Conservation (phyloP, 2,888 invertebrate species). For the Vanessa cardui region DNA sequence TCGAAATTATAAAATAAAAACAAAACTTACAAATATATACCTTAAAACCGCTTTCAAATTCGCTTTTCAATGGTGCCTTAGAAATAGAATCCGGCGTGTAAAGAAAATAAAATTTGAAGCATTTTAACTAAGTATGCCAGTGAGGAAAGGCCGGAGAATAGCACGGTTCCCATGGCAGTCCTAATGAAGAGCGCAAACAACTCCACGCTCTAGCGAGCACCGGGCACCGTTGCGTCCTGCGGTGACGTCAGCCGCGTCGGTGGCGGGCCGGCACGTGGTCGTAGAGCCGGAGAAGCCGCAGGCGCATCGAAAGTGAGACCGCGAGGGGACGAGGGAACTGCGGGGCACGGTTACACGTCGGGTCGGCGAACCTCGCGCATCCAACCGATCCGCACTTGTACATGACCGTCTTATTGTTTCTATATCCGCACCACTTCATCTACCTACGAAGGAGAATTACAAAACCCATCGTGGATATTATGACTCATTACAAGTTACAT, state of each 20-base stretch:
- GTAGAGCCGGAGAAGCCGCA: constrained; percentile 72
- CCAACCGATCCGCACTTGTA: constrained; percentile 78
- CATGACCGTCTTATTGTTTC: constrained; percentile 76
- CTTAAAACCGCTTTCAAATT: background rate
- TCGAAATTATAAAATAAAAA: too few species aligned
- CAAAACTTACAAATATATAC: too few species aligned
- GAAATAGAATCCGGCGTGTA: background rate
- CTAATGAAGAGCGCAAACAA: constrained; percentile 69
- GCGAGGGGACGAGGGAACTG: constrained; percentile 57
- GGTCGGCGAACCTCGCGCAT: constrained; percentile 76
- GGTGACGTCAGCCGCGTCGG: constrained; percentile 72
- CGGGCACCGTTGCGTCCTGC: constrained; percentile 62
- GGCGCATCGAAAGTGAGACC: constrained; percentile 80
- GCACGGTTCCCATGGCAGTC: constrained; percentile 68
- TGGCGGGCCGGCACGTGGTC: constrained; percentile 72
- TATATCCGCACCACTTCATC: constrained; percentile 50
- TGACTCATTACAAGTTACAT: background rate
- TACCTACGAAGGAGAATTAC: background rate
- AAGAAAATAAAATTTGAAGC: background rate
- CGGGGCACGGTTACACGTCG: constrained; percentile 51
- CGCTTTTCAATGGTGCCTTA: background rate
- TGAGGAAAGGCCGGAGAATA: constrained; percentile 50
- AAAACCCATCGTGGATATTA: background rate
- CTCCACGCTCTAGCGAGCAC: constrained; percentile 59
- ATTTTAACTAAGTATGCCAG: constrained; percentile 47